Evolutionary conservation across 2,888 invertebrate genomes (phyloP).

Genomic region (Andrena flavipes): DNA sequence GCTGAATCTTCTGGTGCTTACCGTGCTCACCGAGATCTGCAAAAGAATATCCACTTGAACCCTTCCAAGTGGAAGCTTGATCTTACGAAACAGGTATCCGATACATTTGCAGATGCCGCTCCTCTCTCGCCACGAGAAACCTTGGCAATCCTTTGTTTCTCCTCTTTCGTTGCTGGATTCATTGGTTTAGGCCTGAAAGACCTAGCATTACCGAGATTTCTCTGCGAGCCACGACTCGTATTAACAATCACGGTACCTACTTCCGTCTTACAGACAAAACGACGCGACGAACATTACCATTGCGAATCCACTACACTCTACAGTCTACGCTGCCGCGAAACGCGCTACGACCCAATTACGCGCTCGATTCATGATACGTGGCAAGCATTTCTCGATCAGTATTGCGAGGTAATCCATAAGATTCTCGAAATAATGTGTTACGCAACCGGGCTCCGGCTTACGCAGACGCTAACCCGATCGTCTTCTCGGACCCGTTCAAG

Average conservation of each 20-base stretch:
- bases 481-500: conserved; percentile 2
- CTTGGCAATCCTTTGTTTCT: conserved; percentile 8
- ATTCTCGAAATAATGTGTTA: conserved; percentile 22
- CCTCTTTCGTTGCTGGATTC: conserved; percentile 29
- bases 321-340: not conserved
- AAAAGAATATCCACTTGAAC: conserved; percentile 11
- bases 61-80: not conserved
- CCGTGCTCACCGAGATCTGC: conserved; percentile 86
- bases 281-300: conserved; percentile 7
- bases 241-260: conserved; percentile 65
- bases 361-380: not conserved
- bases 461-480: too few relatives aligned
- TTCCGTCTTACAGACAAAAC: conserved; percentile 61
- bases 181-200: conserved; percentile 41
- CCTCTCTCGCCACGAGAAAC: conserved; percentile 12
- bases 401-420: conserved; percentile 1
- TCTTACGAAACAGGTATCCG: not conserved
- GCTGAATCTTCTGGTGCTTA: conserved; percentile 85
- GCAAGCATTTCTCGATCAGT: not conserved
- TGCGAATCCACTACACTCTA: too few relatives aligned
- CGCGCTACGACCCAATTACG: not conserved
- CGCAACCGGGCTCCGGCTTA: conserved; percentile 6
- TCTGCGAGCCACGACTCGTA: conserved; percentile 69
- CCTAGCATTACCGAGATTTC: conserved; percentile 46
- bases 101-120: not conserved